phyloP scores from a whole-genome alignment of 2,888 invertebrate species.

The Xanthorhoe designata region DNA sequence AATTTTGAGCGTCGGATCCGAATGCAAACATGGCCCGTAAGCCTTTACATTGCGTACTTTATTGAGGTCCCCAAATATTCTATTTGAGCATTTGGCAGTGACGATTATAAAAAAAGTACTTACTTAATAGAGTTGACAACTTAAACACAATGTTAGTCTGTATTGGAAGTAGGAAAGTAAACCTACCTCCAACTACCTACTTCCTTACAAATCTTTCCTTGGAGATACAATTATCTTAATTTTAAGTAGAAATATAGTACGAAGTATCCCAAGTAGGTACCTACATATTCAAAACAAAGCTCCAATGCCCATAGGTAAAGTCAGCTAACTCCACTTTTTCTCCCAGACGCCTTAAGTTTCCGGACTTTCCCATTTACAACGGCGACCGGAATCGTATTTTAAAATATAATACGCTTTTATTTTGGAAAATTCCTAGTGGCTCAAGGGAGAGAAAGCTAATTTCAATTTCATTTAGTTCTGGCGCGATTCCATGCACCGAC shows the following conservation, averaged over 20 bases:
- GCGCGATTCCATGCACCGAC: slow-evolving; percentile 81
- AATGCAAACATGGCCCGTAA: slow-evolving; percentile 61
- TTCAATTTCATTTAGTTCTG: slow-evolving; percentile 86
- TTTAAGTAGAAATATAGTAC: too few relatives aligned
- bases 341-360: slow-evolving; percentile 51
- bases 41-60: slow-evolving; percentile 61
- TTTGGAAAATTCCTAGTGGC: slow-evolving; percentile 81
- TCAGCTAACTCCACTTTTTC: slow-evolving; percentile 29
- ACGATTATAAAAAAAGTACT: background rate
- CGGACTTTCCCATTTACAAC: slow-evolving; percentile 62
- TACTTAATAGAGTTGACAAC: too few relatives aligned
- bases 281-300: slow-evolving; percentile 2
- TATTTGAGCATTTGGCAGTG: slow-evolving; percentile 20
- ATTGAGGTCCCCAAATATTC: slow-evolving; percentile 39
- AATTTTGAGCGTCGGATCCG: slow-evolving; percentile 57
- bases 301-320: slow-evolving; percentile 10
- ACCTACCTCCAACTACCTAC: too few relatives aligned
- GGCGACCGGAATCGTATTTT: slow-evolving; percentile 78
- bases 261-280: background rate
- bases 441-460: slow-evolving; percentile 84
- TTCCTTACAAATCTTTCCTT: too few relatives aligned
- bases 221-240: too few relatives aligned
- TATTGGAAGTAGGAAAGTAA: too few relatives aligned
- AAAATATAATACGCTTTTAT: slow-evolving; percentile 85
- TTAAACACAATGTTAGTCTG: too few relatives aligned